Conservation (phyloP, 2,797 vertebrate genomes). For the Otolemur crassicaudatus region DNA sequence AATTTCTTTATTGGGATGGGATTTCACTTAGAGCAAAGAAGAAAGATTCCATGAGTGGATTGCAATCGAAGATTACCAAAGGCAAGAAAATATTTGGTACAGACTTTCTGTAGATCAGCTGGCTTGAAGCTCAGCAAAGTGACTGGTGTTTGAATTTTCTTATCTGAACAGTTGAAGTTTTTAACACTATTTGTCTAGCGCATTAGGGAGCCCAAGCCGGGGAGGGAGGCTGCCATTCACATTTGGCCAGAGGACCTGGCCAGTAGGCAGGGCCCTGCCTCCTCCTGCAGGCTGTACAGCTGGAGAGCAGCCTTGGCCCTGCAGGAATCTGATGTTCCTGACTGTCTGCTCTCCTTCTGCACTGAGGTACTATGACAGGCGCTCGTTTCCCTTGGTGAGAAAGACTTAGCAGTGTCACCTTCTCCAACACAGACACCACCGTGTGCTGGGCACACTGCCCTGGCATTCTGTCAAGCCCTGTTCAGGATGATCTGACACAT, state of each 20-base stretch:
- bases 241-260: neutral
- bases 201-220: neutral
- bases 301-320: neutral
- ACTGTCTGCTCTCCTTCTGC: neutral
- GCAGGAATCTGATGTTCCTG: constrained; percentile 27
- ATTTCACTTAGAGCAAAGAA: constrained; percentile 57
- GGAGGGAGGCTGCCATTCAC: neutral
- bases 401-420: constrained; percentile 34
- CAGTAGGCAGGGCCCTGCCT: neutral
- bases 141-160: neutral
- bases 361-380: neutral
- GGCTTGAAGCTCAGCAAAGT: neutral
- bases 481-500: neutral
- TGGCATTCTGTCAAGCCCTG: neutral
- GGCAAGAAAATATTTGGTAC: neutral
- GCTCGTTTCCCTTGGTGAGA: neutral
- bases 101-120: neutral
- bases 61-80: neutral
- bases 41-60: neutral
- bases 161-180: neutral
- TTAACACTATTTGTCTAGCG: neutral
- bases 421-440: constrained; percentile 19
- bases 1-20: constrained; percentile 59
- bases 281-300: neutral
- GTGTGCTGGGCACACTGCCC: neutral